Evolutionary conservation across 1,140 invertebrate species (phyloP), one percentile per base, ranked within the genome.

Genomic region (Micrasema longulum): DNA sequence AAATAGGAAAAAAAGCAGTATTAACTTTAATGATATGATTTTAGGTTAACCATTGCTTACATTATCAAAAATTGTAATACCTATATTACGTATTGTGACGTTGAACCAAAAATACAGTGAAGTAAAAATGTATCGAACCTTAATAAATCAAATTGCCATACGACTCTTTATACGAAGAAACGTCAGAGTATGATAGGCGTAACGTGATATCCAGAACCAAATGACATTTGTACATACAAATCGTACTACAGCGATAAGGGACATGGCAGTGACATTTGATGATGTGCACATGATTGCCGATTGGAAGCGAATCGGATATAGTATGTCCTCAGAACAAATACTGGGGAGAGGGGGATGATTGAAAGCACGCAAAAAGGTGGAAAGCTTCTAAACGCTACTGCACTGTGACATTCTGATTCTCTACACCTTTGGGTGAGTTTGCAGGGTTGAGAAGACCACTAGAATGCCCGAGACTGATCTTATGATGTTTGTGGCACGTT

Each of bases 211-310:
- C 14, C 60, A 14, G 60, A 63, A 63, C 38, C 60, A 63, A 63
- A 63, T 63, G 60, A 22, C 60, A 26, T 63, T 63, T 31, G 26
- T 4, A 31, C 26, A 31, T 31, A 31, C 26, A 31, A 31, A 2
- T 31, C n/a, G 20, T 45, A 47, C 60, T 47, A 38, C 20, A 38
- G 60, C 41, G 41, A 63, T 63, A 63, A 63, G 60, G 60, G 43
- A 63, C 60, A 2, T 63, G 60, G 43, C 10, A 63, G 60, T 47
- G 60, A 63, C 43, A 63, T 63, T 45, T 63, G 60, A 63, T 63
- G 60, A 63, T 63, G 43, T 63, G 60, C 41, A 63, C 43, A 47
- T 63, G 60, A 63, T 63, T 47, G 22, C 43, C 41, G 4, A 63
- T 47, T 23, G 38, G 36, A 18, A 53, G 16, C 47, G 18, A 22